These are phyloP conservation scores for Coracopsis vasa DNA, from an alignment of 2,113 vertebrate genomes.

Conservation along the genomic window DNA sequence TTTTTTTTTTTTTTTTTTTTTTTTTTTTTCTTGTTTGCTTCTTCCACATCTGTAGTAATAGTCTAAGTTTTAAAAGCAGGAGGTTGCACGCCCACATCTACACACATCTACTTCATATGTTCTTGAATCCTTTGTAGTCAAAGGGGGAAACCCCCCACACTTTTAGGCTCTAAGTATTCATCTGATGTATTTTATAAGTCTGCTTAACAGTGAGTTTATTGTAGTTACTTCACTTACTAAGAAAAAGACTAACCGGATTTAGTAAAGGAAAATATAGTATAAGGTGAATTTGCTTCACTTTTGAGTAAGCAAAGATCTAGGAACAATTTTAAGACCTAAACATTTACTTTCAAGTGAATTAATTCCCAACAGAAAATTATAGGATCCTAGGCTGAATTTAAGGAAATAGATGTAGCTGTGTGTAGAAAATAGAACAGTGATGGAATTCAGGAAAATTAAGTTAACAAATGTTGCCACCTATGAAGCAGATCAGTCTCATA, in stretches of 20 bases:
- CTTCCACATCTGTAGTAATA: not conserved
- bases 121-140: not conserved
- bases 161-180: not conserved
- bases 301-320: not conserved
- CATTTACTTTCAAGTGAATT: not conserved
- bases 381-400: not conserved
- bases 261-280: not conserved
- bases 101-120: not conserved
- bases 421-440: not conserved
- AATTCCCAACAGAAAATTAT: not conserved
- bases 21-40: accelerated
- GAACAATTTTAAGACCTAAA: not conserved
- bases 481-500: not conserved
- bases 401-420: not conserved
- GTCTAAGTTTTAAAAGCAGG: not conserved
- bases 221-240: not conserved
- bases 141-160: not conserved
- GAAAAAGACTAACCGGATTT: not conserved
- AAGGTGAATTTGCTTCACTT: not conserved
- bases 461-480: not conserved
- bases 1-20: no score
- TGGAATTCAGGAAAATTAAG: not conserved
- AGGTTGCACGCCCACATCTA: not conserved
- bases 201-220: not conserved
- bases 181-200: not conserved